phyloP scores from a whole-genome alignment of 64 coral and sea anemone genomes.

The Porites australiensis region DNA sequence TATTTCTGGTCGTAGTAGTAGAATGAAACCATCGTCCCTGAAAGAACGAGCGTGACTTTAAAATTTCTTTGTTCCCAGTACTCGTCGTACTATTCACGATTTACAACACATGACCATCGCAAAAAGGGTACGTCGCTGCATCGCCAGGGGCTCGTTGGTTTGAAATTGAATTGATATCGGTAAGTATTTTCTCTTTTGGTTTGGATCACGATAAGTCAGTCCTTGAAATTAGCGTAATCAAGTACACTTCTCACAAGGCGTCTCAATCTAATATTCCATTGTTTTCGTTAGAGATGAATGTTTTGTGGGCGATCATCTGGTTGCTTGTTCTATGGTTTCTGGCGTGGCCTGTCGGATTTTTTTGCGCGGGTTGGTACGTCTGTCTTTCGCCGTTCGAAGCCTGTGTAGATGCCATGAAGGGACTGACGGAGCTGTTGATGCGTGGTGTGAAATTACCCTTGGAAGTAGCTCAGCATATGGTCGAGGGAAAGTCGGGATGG shows the following conservation, averaged over 20 bases:
- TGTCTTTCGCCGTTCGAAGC: conserved; percentile 88
- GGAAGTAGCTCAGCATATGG: conserved; percentile 82
- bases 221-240: not conserved
- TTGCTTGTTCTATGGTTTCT: conserved; percentile 77
- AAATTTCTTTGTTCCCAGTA: no score
- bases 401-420: conserved; percentile 74
- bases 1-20: no score
- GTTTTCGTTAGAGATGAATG: conserved; percentile 51
- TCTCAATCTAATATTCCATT: not conserved
- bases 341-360: conserved; percentile 82
- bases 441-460: conserved; percentile 76
- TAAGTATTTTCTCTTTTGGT: not conserved
- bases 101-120: no score
- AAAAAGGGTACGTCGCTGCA: no score
- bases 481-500: conserved; percentile 82
- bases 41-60: no score
- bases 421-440: conserved; percentile 76
- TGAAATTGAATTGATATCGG: not conserved
- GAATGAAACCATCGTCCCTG: no score
- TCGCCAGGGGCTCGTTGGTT: no score
- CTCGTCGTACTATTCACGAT: no score
- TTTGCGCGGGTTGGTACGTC: conserved; percentile 89
- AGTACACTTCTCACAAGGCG: not conserved
- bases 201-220: not conserved
- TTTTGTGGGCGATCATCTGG: conserved; percentile 92